Evolutionary conservation across 2,113 vertebrate species (phyloP), one percentile per base, ranked within the genome.

Genomic region (Glaucomys volans): DNA sequence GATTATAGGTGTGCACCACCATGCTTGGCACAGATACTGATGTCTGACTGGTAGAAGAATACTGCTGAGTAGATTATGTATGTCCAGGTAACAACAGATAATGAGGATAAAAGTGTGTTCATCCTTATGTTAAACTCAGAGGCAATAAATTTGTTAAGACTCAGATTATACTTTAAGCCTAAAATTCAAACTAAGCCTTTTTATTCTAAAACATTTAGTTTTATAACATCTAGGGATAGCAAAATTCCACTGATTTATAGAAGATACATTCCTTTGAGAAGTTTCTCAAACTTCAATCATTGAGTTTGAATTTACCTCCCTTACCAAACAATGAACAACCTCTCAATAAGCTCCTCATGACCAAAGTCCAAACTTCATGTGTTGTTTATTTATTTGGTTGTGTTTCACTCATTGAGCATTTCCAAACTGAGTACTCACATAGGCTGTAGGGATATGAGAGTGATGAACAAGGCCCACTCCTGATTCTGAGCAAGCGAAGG

Each of bases 171-270:
- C 1, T 66, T 24, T 77, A 66, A 72, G 44, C 12, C n/a, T 69
- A 88, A 89, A 16, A 74, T 28, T 91, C 37, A 86, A 35, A 89
- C 5, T 72, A 64, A 62, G 26, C 32, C 47, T 83, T 88, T 79
- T 59, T 67, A 50, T 81, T 74, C 26, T 66, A 90, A 89, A 28
- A 57, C 59, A 90, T 16, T 88, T 88, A 77, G 24, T 77, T 95
- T 92, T 35, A 57, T 88, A 93, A 79, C 8, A 94, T 9, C 10
- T 12, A 84, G 50, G 26, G n/a, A 76, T 47, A 82, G 74, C 4
- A 77, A 94, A 67, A 88, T 85, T 69, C 83, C 26, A 79, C 0
- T 71, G 69, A 82, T 57, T 93, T 85, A 67, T 1, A 95, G 72
- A 86, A 69, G 40, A 93, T 28, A 91, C 0, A 83, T 5, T 77